These are phyloP conservation scores for Zaprionus vittiger DNA, from an alignment of 1,140 invertebrate species.

Conservation along the genomic window DNA sequence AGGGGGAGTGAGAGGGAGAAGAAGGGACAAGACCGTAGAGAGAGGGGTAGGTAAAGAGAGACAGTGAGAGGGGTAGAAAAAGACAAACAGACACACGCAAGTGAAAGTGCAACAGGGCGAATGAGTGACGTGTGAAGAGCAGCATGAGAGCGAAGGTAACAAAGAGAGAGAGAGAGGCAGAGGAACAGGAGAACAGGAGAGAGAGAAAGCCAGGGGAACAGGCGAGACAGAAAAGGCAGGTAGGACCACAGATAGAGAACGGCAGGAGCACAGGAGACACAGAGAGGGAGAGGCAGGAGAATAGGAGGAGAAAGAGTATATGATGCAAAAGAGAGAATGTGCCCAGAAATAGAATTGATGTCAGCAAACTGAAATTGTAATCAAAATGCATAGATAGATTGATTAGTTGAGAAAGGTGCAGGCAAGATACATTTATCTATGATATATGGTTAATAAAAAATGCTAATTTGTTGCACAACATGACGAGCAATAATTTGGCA, in stretches of 20 bases:
- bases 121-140: conserved; percentile 17
- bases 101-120: conserved; percentile 39
- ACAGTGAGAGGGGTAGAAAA: neutral
- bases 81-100: conserved; percentile 7
- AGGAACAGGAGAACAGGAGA: too few species aligned
- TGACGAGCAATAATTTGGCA: too few species aligned
- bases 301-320: neutral
- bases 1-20: neutral
- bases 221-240: neutral
- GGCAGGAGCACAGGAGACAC: neutral
- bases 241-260: neutral
- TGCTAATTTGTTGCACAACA: too few species aligned
- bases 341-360: too few species aligned
- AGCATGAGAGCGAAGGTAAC: neutral
- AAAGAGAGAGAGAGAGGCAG: neutral
- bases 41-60: neutral
- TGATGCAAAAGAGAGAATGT: neutral
- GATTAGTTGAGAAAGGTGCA: too few species aligned
- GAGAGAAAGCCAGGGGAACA: neutral
- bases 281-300: too few species aligned
- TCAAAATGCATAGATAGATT: too few species aligned
- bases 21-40: too few species aligned
- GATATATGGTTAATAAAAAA: too few species aligned
- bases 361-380: too few species aligned
- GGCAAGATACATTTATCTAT: too few species aligned